Conservation (phyloP, 2,797 vertebrate genomes). For the Crossoptilon crossoptilon region DNA sequence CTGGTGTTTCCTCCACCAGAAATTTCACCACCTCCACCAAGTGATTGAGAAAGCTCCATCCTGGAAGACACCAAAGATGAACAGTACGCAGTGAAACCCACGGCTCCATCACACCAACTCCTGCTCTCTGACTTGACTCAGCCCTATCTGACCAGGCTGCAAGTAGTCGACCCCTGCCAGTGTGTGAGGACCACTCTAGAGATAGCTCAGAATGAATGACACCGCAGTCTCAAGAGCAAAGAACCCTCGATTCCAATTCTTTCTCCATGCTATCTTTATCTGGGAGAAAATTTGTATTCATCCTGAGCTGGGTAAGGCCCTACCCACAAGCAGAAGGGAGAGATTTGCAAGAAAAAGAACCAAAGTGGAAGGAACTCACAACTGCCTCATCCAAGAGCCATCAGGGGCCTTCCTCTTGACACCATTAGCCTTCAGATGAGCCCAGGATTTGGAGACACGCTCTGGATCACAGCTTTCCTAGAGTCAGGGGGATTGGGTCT, state of each 20-base stretch:
- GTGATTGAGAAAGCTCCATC: not conserved
- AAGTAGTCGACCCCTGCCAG: not conserved
- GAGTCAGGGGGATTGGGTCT: not conserved
- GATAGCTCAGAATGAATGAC: not conserved
- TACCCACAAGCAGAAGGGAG: not conserved
- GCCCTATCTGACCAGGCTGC: not conserved
- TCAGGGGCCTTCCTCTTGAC: not conserved
- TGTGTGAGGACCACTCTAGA: not conserved
- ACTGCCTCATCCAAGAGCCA: not conserved
- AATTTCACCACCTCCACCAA: not conserved
- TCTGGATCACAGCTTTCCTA: not conserved
- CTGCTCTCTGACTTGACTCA: not conserved
- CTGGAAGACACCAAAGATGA: not conserved
- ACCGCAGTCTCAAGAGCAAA: rapidly evolving
- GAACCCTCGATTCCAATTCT: not conserved
- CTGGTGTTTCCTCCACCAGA: not conserved
- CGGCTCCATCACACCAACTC: not conserved
- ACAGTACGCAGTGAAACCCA: not conserved
- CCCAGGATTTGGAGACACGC: not conserved
- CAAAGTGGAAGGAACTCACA: not conserved
- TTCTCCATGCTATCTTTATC: not conserved
- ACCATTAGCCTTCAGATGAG: constrained; percentile 14
- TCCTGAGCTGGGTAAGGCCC: not conserved
- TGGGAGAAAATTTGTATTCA: not conserved
- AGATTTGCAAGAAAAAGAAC: not conserved